Percentiles rank a stretch among this genome's conserved stretches.
phyloP scores from a whole-genome alignment of 64 coral and sea anemone species.

The Platygyra sinensis region DNA sequence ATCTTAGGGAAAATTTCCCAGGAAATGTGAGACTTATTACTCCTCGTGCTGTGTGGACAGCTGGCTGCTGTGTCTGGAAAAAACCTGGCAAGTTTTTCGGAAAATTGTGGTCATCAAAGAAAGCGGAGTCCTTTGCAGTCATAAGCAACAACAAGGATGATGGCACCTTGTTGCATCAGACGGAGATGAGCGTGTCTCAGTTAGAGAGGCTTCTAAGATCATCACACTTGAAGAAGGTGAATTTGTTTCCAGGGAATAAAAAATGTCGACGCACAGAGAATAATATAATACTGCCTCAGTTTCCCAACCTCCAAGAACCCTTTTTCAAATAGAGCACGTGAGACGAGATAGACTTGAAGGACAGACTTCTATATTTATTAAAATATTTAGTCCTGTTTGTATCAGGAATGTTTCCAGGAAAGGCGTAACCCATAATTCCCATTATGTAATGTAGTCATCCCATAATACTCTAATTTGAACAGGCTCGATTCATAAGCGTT shows the following conservation, averaged over 20 bases:
- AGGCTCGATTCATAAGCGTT: too few relatives aligned
- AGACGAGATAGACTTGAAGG: too few relatives aligned
- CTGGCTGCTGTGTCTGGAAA: neutral
- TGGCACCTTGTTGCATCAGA: neutral
- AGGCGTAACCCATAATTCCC: too few relatives aligned
- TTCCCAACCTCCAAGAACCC: too few relatives aligned
- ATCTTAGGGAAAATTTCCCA: neutral
- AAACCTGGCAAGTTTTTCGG: too few relatives aligned
- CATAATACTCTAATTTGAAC: too few relatives aligned
- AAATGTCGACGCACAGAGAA: neutral
- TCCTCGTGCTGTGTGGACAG: constrained; percentile 17
- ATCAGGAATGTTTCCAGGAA: too few relatives aligned
- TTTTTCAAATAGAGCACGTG: too few relatives aligned
- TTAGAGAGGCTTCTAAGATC: neutral
- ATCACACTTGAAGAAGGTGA: neutral
- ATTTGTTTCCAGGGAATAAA: constrained; percentile 21
- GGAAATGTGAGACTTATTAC: neutral
- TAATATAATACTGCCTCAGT: neutral
- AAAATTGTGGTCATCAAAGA: neutral
- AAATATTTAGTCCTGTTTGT: too few relatives aligned
- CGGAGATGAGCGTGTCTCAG: neutral
- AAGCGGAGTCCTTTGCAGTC: constrained; percentile 8
- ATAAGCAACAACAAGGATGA: constrained; percentile 26
- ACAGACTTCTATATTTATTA: too few relatives aligned
- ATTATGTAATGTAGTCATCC: too few relatives aligned